Percentiles rank a stretch among this genome's conserved stretches.
These are phyloP conservation scores for Aphelenchoides besseyi DNA, from an alignment of 1,140 invertebrate species.

Conservation along the genomic window DNA sequence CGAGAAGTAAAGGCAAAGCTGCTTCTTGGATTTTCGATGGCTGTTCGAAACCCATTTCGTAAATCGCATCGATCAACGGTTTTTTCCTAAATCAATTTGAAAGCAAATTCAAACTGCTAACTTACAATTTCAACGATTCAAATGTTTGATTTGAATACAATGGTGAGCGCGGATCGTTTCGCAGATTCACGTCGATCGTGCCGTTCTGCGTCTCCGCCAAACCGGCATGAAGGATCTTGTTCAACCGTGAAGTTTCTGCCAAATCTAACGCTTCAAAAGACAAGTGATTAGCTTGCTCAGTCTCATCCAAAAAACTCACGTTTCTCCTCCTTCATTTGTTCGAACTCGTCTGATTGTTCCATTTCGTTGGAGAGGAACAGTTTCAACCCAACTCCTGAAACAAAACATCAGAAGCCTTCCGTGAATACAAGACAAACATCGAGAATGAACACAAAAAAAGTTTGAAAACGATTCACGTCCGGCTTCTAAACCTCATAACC, in stretches of 20 bases:
- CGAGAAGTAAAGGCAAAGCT: constrained; percentile 83
- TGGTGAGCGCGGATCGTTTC: constrained; percentile 46
- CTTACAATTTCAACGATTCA: constrained; percentile 41
- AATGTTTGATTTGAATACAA: constrained; percentile 52
- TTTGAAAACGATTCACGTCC: too few species aligned
- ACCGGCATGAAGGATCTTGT: constrained; percentile 47
- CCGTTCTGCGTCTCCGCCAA: constrained; percentile 44
- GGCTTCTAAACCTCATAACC: too few species aligned
- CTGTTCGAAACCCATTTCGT: constrained; percentile 87
- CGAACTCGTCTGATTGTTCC: too few species aligned
- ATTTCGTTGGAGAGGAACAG: too few species aligned
- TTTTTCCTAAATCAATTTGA: constrained; percentile 38
- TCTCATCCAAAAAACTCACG: too few species aligned
- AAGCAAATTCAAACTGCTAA: constrained; percentile 15
- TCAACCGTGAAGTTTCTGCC: constrained; percentile 43
- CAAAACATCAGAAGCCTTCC: too few species aligned
- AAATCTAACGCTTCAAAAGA: constrained; percentile 11
- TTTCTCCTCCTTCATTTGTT: too few species aligned
- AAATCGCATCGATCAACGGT: constrained; percentile 39
- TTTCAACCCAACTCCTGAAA: too few species aligned
- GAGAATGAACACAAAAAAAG: too few species aligned
- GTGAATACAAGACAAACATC: too few species aligned
- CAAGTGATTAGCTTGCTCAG: too few species aligned
- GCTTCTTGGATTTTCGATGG: constrained; percentile 98
- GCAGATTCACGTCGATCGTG: constrained; percentile 38